phyloP scores from a whole-genome alignment of 2,797 vertebrate species.

The Myotis daubentonii region DNA sequence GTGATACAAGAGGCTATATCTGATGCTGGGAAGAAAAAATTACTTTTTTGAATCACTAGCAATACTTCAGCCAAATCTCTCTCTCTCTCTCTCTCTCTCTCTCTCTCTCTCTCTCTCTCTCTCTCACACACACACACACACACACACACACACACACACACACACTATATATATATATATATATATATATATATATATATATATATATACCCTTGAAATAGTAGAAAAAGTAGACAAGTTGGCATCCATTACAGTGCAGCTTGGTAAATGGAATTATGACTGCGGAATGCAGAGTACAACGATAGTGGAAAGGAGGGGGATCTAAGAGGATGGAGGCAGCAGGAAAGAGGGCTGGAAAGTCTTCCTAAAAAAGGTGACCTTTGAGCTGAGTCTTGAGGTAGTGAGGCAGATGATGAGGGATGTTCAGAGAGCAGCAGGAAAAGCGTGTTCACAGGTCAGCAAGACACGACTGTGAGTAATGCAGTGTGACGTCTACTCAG shows the following conservation, averaged over 20 bases:
- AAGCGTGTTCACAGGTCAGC: neutral
- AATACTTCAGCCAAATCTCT: neutral
- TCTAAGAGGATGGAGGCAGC: neutral
- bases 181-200: no score
- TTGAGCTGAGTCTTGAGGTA: neutral
- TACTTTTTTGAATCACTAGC: neutral
- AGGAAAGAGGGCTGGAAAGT: neutral
- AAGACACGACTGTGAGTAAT: neutral
- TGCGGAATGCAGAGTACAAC: neutral
- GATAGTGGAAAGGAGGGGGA: neutral
- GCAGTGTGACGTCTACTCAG: neutral
- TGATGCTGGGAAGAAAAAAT: constrained; percentile 35
- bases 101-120: neutral
- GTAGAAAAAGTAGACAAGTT: neutral
- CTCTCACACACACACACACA: neutral
- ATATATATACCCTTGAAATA: neutral
- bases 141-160: neutral
- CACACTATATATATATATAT: no score
- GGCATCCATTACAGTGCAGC: neutral
- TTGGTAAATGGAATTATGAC: neutral
- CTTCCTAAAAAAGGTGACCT: neutral
- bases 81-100: neutral
- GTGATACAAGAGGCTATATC: neutral
- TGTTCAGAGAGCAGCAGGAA: neutral
- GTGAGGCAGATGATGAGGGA: neutral